Conservation (phyloP, 2,797 vertebrate species). For the Crax fasciolata region DNA sequence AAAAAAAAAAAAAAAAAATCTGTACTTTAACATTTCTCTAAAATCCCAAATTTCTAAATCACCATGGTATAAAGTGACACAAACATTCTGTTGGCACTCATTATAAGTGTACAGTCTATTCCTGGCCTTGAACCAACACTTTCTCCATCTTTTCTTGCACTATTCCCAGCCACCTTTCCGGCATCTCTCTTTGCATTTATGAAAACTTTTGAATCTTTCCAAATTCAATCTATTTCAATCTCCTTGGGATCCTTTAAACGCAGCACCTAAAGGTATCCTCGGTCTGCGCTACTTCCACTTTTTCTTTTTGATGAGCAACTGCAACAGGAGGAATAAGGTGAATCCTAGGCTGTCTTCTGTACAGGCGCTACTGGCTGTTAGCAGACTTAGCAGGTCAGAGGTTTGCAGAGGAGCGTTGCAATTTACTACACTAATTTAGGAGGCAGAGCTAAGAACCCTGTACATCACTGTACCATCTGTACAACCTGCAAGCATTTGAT, state of each 20-base stretch:
- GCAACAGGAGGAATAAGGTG: background rate
- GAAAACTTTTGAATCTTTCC: background rate
- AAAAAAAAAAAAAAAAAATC: too few relatives aligned
- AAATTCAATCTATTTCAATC: background rate
- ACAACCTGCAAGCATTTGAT: background rate
- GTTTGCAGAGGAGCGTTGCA: background rate
- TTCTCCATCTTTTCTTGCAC: background rate
- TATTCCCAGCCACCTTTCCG: background rate
- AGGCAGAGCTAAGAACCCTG: background rate
- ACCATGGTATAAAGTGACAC: background rate
- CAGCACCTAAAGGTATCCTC: background rate
- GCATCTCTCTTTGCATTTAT: background rate
- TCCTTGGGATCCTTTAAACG: background rate
- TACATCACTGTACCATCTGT: background rate
- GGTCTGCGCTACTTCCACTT: fast-evolving
- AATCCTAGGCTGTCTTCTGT: background rate
- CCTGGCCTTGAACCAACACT: fast-evolving
- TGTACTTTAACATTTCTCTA: too few relatives aligned
- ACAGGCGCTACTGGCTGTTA: background rate
- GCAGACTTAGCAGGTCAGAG: background rate
- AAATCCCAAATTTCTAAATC: background rate
- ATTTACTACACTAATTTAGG: background rate
- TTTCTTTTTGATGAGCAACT: background rate
- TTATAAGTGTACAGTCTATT: background rate
- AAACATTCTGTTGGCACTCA: background rate